Evolutionary conservation across 2,888 invertebrate genomes (phyloP).

Genomic region (Eumacrocentrus americanus): DNA sequence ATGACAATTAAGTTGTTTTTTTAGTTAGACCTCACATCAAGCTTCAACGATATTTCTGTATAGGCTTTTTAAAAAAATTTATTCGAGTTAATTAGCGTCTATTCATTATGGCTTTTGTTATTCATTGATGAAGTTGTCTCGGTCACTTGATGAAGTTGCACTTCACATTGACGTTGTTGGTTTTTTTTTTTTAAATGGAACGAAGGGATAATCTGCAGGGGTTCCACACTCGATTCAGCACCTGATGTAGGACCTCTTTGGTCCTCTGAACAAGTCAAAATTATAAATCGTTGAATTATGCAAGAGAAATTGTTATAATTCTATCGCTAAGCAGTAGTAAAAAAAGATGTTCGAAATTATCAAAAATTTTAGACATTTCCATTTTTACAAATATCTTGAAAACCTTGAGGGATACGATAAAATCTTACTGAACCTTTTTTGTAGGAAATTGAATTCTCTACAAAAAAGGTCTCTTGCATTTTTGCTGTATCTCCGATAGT

Average conservation of each 20-base stretch:
- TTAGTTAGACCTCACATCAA: too few relatives aligned
- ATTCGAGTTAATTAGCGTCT: background rate
- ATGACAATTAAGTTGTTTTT: too few relatives aligned
- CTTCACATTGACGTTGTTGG: background rate
- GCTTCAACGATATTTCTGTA: background rate
- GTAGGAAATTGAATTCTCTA: too few relatives aligned
- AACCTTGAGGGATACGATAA: too few relatives aligned
- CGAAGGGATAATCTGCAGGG: background rate
- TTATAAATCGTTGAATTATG: constrained; percentile 25
- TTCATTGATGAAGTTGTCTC: background rate
- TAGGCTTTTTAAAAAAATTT: background rate
- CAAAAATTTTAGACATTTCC: too few relatives aligned
- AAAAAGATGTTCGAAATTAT: too few relatives aligned
- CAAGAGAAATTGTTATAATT: too few relatives aligned
- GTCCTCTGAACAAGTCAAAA: constrained; percentile 15
- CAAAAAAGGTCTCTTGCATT: too few relatives aligned
- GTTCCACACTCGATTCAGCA: constrained; percentile 4
- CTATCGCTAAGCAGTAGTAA: too few relatives aligned
- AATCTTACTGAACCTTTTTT: too few relatives aligned
- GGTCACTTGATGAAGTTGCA: background rate
- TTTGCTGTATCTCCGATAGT: too few relatives aligned
- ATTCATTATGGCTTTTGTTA: background rate
- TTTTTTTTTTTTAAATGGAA: background rate
- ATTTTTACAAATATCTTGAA: too few relatives aligned
- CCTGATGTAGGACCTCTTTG: constrained; percentile 8